Conservation (phyloP, 1,140 invertebrate genomes). For the Euborellia annulipes region DNA sequence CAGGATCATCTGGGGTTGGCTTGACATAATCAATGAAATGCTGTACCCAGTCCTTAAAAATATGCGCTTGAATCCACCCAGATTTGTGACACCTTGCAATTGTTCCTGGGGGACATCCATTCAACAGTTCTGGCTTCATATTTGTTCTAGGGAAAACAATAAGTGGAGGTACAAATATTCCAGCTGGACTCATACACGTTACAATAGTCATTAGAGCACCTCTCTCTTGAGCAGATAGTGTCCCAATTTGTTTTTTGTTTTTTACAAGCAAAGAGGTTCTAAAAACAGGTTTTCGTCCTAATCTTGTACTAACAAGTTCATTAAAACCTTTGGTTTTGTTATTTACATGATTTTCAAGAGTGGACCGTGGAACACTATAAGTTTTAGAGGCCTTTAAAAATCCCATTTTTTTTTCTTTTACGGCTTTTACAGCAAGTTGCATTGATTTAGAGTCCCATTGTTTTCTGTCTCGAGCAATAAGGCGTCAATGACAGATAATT, state of each 20-base stretch:
- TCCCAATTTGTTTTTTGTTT: constrained; percentile 8
- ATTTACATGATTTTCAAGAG: constrained; percentile 5
- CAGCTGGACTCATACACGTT: constrained; percentile 22
- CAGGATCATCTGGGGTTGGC: constrained; percentile 7
- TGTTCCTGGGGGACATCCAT: constrained; percentile 17
- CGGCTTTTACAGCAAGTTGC: background rate
- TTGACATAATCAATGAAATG: constrained; percentile 11
- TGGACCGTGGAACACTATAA: constrained; percentile 2
- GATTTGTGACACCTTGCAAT: constrained; percentile 14
- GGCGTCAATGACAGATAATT: too few species aligned
- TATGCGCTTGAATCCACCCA: constrained; percentile 19
- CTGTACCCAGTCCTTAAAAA: constrained; percentile 16
- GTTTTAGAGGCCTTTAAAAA: background rate
- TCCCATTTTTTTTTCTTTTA: constrained; percentile 1
- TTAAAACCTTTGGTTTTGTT: background rate
- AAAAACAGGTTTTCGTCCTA: constrained; percentile 15
- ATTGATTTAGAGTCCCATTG: background rate
- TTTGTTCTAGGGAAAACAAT: constrained; percentile 12
- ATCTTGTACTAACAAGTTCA: background rate
- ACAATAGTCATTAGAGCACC: constrained; percentile 22
- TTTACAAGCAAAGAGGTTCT: constrained; percentile 14
- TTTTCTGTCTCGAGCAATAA: constrained; percentile 1
- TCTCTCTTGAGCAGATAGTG: constrained; percentile 19
- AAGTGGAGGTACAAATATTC: constrained; percentile 18
- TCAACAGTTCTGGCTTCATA: constrained; percentile 15